phyloP scores from a whole-genome alignment of 2,113 vertebrate species.

The Serinus canaria region DNA sequence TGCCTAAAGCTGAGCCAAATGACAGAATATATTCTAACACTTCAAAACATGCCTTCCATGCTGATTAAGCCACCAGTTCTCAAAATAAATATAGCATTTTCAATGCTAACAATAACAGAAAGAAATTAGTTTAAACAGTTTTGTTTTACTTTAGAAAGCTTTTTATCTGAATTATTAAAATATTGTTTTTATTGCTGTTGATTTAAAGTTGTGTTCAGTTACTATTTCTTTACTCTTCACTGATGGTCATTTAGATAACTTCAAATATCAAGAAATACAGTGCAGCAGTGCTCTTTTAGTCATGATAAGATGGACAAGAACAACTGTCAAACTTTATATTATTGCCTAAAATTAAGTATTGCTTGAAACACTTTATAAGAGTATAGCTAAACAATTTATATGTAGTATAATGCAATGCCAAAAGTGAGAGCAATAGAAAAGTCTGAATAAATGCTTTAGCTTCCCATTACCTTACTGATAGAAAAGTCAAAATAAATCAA shows the following conservation, averaged over 20 bases:
- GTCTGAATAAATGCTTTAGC: not conserved
- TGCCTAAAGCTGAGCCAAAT: constrained; percentile 44
- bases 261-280: not conserved
- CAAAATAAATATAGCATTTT: not conserved
- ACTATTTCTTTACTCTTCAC: not conserved
- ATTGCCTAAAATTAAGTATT: not conserved
- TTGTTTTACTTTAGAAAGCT: not conserved
- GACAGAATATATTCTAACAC: constrained; percentile 15
- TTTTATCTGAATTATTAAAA: not conserved
- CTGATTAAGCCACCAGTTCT: not conserved
- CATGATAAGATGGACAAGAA: not conserved
- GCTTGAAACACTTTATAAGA: not conserved
- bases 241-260: not conserved
- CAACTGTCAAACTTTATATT: not conserved
- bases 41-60: not conserved
- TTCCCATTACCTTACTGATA: not conserved
- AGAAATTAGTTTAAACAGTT: not conserved
- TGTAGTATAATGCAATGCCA: not conserved
- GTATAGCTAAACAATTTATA: not conserved
- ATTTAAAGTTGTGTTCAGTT: not conserved
- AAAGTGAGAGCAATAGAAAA: not conserved
- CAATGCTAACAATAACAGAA: not conserved
- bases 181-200: not conserved
- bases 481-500: not conserved
- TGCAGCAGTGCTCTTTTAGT: not conserved